These are phyloP conservation scores for Formica aserva DNA, from an alignment of 2,888 invertebrate species.

Conservation along the genomic window DNA sequence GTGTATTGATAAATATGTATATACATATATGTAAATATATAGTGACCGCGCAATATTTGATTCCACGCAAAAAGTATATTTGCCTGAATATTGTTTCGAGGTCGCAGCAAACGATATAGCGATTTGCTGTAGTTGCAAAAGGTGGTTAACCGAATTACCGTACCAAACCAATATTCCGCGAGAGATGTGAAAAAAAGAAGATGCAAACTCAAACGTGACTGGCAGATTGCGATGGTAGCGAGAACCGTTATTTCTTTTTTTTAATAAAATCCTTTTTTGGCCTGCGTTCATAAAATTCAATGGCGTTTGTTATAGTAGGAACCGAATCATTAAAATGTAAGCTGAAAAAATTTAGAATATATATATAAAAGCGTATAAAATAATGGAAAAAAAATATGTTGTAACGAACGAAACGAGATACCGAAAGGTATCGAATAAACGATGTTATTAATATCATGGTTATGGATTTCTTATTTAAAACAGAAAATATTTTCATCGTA, in stretches of 20 bases:
- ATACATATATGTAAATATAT: slow-evolving; percentile 54
- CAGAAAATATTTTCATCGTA: slow-evolving; percentile 22
- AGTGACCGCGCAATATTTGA: slow-evolving; percentile 50
- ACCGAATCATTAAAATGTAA: slow-evolving; percentile 24
- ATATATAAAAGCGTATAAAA: slow-evolving; percentile 20
- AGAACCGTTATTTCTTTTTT: background rate
- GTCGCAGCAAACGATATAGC: slow-evolving; percentile 49
- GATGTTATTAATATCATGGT: slow-evolving; percentile 32
- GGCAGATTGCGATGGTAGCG: background rate
- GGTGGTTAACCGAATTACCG: slow-evolving; percentile 54
- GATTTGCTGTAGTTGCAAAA: slow-evolving; percentile 46
- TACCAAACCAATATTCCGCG: slow-evolving; percentile 41
- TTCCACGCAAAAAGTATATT: slow-evolving; percentile 58
- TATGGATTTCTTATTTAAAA: slow-evolving; percentile 25
- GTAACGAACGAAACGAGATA: slow-evolving; percentile 41
- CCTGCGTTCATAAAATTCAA: background rate
- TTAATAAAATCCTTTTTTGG: background rate
- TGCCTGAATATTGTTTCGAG: slow-evolving; percentile 60
- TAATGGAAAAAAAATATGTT: slow-evolving; percentile 23
- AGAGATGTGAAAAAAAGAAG: slow-evolving; percentile 8
- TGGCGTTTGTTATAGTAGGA: background rate
- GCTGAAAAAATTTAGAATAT: background rate
- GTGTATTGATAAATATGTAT: slow-evolving; percentile 60
- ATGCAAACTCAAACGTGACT: slow-evolving; percentile 11
- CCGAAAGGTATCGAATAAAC: slow-evolving; percentile 43